Percentiles rank a stretch among this genome's conserved stretches.
phyloP scores from a whole-genome alignment of 2,113 vertebrate species.

The Peromyscus leucopus region DNA sequence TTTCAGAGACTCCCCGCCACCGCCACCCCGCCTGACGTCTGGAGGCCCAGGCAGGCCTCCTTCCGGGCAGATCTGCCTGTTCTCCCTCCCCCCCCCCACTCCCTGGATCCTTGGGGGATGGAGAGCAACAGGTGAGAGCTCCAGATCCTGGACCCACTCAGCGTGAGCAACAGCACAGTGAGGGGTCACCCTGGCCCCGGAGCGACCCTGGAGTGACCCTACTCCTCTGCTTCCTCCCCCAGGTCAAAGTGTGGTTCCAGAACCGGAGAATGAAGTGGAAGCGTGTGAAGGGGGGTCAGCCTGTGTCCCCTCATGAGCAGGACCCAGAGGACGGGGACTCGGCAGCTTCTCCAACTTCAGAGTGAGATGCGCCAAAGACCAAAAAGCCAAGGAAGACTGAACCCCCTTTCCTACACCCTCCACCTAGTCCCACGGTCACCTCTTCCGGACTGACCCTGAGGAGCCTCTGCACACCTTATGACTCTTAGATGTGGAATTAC shows the following conservation, averaged over 20 bases:
- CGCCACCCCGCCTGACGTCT: background rate
- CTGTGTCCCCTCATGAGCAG: constrained; percentile 91
- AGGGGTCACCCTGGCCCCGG: background rate
- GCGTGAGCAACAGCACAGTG: background rate
- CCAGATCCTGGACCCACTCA: background rate
- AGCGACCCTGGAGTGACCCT: background rate
- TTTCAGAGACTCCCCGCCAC: background rate
- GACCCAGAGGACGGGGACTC: constrained; percentile 95
- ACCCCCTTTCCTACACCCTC: background rate
- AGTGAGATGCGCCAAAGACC: constrained; percentile 82
- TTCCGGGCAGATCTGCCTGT: background rate
- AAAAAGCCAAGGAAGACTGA: background rate
- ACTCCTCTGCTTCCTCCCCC: constrained; percentile 52
- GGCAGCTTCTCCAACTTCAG: constrained; percentile 94
- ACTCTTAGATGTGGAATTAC: constrained; percentile 20
- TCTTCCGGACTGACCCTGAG: background rate
- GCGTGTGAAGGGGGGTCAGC: constrained; percentile 96
- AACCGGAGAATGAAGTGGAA: constrained; percentile 99
- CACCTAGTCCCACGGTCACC: background rate
- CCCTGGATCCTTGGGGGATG: background rate
- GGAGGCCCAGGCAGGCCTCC: background rate
- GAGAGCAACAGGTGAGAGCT: background rate
- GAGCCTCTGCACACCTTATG: background rate
- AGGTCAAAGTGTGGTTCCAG: constrained; percentile 99
- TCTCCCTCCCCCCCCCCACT: background rate